Conservation (phyloP, 2,113 vertebrate species). For the Todiramphus saurophagus region DNA sequence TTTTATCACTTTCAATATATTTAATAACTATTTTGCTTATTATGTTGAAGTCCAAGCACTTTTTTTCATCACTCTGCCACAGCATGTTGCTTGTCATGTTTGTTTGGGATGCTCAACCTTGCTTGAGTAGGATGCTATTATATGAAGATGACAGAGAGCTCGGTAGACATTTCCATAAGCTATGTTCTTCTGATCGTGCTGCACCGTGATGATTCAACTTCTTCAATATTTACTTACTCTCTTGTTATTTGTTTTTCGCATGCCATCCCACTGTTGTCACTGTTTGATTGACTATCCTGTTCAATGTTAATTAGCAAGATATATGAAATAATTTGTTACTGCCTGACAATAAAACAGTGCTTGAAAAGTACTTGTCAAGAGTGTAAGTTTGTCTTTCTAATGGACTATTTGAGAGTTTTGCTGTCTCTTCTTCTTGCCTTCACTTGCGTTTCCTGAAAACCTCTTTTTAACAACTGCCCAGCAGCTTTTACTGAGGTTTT, state of each 20-base stretch:
- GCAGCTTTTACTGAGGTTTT: neutral
- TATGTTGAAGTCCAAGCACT: conserved; percentile 10
- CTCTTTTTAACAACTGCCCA: neutral
- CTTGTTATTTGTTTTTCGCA: conserved; percentile 53
- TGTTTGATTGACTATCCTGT: conserved; percentile 43
- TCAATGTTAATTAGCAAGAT: conserved; percentile 29
- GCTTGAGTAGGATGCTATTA: conserved; percentile 52
- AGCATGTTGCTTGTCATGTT: conserved; percentile 29
- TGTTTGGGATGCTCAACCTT: conserved; percentile 34
- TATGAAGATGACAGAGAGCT: conserved; percentile 53
- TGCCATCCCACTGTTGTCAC: conserved; percentile 46
- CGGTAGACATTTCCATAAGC: conserved; percentile 57
- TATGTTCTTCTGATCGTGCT: conserved; percentile 42
- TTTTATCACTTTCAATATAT: conserved; percentile 22
- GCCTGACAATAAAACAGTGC: neutral
- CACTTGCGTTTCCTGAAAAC: neutral
- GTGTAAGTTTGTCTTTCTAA: neutral
- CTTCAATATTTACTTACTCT: conserved; percentile 46
- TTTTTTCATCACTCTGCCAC: neutral
- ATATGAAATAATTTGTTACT: neutral
- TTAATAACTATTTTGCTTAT: conserved; percentile 47
- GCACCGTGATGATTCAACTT: conserved; percentile 41
- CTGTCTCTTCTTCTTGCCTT: neutral
- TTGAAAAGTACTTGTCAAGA: neutral
- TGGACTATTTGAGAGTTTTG: neutral